These are phyloP conservation scores for Drosophila ustulata DNA, from an alignment of 2,888 invertebrate genomes.

Conservation along the genomic window DNA sequence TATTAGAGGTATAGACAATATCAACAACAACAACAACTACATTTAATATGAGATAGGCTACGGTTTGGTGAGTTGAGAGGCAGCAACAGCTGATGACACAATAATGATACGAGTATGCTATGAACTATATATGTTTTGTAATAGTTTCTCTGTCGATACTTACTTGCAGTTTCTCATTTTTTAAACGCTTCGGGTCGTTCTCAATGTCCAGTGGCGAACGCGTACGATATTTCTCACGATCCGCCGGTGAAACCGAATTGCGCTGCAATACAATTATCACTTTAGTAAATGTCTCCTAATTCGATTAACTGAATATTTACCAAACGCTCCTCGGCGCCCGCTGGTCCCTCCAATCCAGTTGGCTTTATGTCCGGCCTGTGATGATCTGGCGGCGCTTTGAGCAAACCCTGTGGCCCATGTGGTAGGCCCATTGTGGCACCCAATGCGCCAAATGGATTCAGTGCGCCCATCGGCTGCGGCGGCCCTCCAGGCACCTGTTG, in stretches of 20 bases:
- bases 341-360: conserved; percentile 86
- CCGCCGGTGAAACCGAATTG: conserved; percentile 93
- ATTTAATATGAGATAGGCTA: conserved; percentile 44
- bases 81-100: conserved; percentile 65
- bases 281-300: not conserved
- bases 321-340: conserved; percentile 87
- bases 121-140: conserved; percentile 15
- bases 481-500: conserved; percentile 90
- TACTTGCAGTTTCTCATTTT: conserved; percentile 95
- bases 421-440: conserved; percentile 85
- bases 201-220: conserved; percentile 92
- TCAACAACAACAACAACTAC: conserved; percentile 49
- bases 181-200: conserved; percentile 91
- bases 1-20: conserved; percentile 46
- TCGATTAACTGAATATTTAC: conserved; percentile 76
- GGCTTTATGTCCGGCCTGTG: conserved; percentile 85
- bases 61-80: conserved; percentile 74
- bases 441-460: conserved; percentile 85
- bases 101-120: conserved; percentile 46
- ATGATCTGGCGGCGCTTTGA: conserved; percentile 85
- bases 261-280: conserved; percentile 85
- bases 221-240: conserved; percentile 92
- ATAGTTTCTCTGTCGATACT: conserved; percentile 85
- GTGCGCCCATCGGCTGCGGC: conserved; percentile 86
- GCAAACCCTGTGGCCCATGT: conserved; percentile 85